phyloP scores from a whole-genome alignment of 2,113 vertebrate species.

The Cnemophilus loriae region DNA sequence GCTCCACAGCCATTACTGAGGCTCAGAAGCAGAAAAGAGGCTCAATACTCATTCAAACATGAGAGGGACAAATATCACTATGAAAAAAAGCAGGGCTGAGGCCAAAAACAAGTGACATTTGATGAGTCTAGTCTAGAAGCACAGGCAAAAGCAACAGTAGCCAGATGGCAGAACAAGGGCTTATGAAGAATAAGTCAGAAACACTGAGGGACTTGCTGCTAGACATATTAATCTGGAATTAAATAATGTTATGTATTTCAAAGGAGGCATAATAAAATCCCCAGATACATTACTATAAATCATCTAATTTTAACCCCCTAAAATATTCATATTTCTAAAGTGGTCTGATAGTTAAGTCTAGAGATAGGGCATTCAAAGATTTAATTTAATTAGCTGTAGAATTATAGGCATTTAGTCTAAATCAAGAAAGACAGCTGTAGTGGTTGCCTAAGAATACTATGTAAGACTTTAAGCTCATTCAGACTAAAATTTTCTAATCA shows the following conservation, averaged over 20 bases:
- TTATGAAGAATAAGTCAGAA: not conserved
- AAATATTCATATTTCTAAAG: slow-evolving; percentile 47
- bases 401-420: slow-evolving; percentile 30
- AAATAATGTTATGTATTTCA: slow-evolving; percentile 36
- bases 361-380: not conserved
- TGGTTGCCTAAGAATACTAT: not conserved
- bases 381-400: slow-evolving; percentile 47
- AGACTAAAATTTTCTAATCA: not conserved
- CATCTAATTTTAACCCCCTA: not conserved
- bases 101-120: not conserved
- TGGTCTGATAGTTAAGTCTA: slow-evolving; percentile 20
- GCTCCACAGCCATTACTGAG: not conserved
- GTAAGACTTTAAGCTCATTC: not conserved
- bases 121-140: not conserved
- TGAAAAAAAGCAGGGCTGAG: not conserved
- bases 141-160: not conserved
- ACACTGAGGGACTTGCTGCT: not conserved
- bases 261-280: slow-evolving; percentile 36
- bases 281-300: slow-evolving; percentile 9
- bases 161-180: not conserved
- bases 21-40: not conserved
- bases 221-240: slow-evolving; percentile 18
- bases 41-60: not conserved
- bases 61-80: not conserved
- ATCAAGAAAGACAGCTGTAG: slow-evolving; percentile 14